A percentile compares a stretch with the other conserved stretches of the same genome.
Conservation (phyloP, 2,113 vertebrate genomes). For the Hydrolagus affinis region DNA sequence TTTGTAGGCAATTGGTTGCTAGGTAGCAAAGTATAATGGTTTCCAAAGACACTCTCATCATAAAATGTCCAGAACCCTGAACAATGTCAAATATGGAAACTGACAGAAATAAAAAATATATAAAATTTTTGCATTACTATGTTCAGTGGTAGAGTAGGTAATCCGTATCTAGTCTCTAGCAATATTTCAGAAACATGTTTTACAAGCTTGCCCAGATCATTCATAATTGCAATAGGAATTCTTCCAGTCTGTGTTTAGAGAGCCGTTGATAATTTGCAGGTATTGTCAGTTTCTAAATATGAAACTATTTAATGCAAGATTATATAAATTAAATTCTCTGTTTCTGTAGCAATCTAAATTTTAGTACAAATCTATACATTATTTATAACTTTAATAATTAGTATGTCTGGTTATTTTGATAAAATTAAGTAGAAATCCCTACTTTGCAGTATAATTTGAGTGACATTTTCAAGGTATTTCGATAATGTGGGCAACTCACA, state of each 20-base stretch:
- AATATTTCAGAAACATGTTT: constrained; percentile 2
- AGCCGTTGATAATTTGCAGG: neutral
- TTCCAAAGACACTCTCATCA: neutral
- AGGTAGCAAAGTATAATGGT: neutral
- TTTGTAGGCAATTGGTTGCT: neutral
- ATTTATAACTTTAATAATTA: neutral
- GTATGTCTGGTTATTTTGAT: no score
- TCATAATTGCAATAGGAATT: neutral
- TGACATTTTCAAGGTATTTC: no score
- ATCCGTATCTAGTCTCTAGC: neutral
- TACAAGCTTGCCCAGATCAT: neutral
- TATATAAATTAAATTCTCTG: neutral
- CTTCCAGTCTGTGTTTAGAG: neutral
- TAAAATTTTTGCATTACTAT: no score
- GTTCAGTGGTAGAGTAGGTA: no score
- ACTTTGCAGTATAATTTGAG: no score
- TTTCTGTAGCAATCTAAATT: neutral
- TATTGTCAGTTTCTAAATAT: neutral
- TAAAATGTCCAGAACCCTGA: neutral
- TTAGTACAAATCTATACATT: neutral
- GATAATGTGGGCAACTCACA: no score
- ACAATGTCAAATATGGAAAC: neutral
- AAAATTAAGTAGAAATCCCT: neutral
- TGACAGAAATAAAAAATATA: neutral
- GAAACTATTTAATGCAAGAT: neutral